Evolutionary conservation across 92 coral and sea anemone genomes (phyloP).

Genomic region (Porites lobata): DNA sequence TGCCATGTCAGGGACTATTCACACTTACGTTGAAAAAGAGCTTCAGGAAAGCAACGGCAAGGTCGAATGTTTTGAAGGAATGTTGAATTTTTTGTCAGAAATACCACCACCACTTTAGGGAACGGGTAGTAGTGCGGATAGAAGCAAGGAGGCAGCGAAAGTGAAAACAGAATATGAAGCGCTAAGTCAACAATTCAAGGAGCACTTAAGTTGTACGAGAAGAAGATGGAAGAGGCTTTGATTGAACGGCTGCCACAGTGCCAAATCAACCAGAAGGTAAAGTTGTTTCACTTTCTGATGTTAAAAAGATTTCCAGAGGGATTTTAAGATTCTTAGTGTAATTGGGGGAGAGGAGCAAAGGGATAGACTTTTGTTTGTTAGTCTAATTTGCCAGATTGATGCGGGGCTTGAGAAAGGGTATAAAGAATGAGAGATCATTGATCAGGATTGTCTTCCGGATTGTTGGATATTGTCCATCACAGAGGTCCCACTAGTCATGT

Average conservation of each 20-base stretch:
- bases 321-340: constrained; percentile 55
- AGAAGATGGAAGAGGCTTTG: constrained; percentile 25
- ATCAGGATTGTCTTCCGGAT: background rate
- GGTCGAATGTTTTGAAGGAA: constrained; percentile 1
- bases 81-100: constrained; percentile 17
- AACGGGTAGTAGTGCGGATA: background rate
- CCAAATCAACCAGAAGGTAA: too few species aligned
- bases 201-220: background rate
- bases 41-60: constrained; percentile 3
- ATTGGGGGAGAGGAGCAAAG: constrained; percentile 52
- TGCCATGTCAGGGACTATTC: constrained; percentile 19
- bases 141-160: constrained; percentile 10
- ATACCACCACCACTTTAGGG: constrained; percentile 24
- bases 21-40: constrained; percentile 8
- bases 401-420: constrained; percentile 57
- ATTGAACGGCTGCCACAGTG: background rate
- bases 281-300: too few species aligned
- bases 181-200: constrained; percentile 23
- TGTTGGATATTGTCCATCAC: too few species aligned
- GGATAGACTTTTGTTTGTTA: constrained; percentile 52
- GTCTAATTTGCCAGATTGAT: constrained; percentile 63
- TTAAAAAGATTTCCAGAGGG: constrained; percentile 22
- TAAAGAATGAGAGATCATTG: constrained; percentile 62
- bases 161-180: constrained; percentile 24
- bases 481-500: too few species aligned